Percentiles rank a stretch among this genome's conserved stretches.
Evolutionary conservation across 2,888 invertebrate species (phyloP).

Genomic region (Ophion obscuratus): DNA sequence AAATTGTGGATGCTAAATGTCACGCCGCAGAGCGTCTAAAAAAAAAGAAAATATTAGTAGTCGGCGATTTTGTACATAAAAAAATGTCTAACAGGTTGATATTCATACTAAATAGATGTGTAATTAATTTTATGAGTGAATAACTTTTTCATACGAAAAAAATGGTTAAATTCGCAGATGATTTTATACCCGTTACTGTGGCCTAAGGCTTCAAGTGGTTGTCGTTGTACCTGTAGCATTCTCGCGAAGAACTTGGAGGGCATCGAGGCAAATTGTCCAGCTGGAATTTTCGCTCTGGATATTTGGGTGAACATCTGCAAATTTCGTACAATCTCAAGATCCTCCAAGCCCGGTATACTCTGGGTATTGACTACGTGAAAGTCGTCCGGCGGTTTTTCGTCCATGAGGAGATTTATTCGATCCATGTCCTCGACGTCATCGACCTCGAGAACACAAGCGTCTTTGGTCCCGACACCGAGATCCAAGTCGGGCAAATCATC

Average conservation of each 20-base stretch:
- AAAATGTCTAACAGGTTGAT: too few relatives aligned
- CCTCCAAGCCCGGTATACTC: slow-evolving; percentile 89
- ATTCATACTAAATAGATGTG: too few relatives aligned
- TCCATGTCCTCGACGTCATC: slow-evolving; percentile 94
- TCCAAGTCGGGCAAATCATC: slow-evolving; percentile 89
- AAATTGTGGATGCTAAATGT: too few relatives aligned
- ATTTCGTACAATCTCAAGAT: slow-evolving; percentile 88
- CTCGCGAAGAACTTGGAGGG: slow-evolving; percentile 85
- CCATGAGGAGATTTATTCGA: slow-evolving; percentile 90
- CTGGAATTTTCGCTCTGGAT: slow-evolving; percentile 86
- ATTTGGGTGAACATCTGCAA: slow-evolving; percentile 95
- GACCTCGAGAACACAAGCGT: slow-evolving; percentile 92
- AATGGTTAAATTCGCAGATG: too few relatives aligned
- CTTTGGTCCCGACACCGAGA: slow-evolving; percentile 90
- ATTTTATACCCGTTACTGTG: too few relatives aligned
- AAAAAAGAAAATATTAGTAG: too few relatives aligned
- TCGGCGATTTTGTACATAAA: too few relatives aligned
- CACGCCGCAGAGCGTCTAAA: too few relatives aligned
- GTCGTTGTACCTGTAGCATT: slow-evolving; percentile 85
- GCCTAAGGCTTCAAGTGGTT: neutral
- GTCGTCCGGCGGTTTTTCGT: slow-evolving; percentile 90
- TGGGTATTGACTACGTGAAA: slow-evolving; percentile 93
- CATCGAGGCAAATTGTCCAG: slow-evolving; percentile 84
- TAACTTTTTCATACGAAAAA: too few relatives aligned
- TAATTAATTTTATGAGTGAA: too few relatives aligned